Conservation (phyloP, 2,113 vertebrate species). For the Pluvianellus socialis region DNA sequence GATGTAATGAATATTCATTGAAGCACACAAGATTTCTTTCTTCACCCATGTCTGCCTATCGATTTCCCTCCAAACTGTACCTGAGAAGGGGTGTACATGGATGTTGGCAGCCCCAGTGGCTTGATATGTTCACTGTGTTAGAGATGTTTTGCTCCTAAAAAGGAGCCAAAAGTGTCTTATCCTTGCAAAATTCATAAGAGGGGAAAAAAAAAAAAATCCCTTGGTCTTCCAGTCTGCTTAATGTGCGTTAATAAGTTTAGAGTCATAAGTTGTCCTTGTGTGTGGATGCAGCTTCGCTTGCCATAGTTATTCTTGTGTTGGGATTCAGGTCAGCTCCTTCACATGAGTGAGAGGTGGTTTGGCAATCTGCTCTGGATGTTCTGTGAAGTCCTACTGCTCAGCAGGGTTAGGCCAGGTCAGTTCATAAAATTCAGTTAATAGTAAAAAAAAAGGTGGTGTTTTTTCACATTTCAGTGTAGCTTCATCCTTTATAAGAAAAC, state of each 20-base stretch:
- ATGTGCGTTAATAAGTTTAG: neutral
- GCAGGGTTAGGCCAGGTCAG: neutral
- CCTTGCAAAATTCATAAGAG: neutral
- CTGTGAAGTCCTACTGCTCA: neutral
- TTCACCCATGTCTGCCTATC: neutral
- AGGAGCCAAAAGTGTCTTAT: neutral
- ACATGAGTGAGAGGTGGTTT: neutral
- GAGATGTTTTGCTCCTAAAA: neutral
- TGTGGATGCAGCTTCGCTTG: neutral
- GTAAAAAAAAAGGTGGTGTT: neutral
- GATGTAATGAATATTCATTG: constrained; percentile 67
- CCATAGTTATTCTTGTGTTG: neutral
- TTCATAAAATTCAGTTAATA: neutral
- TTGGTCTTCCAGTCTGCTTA: neutral
- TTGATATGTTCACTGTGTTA: neutral
- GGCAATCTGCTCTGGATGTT: neutral
- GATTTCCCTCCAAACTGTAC: neutral
- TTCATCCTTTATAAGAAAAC: neutral
- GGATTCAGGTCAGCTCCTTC: neutral
- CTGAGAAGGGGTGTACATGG: neutral
- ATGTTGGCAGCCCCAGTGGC: neutral
- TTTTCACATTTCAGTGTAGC: neutral
- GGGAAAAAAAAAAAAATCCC: neutral
- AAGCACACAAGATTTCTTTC: neutral
- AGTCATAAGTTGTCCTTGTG: neutral